These are phyloP conservation scores for Phylloscopus collybita DNA, from an alignment of 2,797 vertebrate species.

Conservation along the genomic window DNA sequence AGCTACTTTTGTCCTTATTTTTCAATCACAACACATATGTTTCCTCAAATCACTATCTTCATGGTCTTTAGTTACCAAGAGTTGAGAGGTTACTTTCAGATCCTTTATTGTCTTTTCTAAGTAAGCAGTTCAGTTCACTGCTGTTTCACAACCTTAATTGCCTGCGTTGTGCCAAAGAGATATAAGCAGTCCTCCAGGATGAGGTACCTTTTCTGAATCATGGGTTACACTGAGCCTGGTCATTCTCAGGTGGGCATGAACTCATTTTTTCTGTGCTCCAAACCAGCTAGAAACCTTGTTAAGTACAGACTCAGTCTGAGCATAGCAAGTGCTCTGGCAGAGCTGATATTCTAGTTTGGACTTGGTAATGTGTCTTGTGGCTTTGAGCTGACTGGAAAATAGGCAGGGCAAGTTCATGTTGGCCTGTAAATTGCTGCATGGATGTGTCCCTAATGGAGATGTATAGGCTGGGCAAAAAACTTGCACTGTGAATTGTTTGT, in stretches of 20 bases:
- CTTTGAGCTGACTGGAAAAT: neutral
- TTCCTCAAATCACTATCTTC: neutral
- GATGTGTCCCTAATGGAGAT: neutral
- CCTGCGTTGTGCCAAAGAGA: neutral
- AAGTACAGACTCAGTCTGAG: neutral
- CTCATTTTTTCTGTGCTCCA: fast-evolving
- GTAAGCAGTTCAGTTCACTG: neutral
- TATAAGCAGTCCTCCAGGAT: neutral
- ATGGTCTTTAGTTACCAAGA: neutral
- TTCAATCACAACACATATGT: neutral
- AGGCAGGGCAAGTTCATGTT: neutral
- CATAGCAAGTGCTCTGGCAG: neutral
- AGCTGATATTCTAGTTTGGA: neutral
- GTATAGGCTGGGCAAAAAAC: neutral
- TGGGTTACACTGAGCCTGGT: neutral
- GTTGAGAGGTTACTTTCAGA: neutral
- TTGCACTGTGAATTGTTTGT: neutral
- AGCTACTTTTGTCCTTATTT: neutral
- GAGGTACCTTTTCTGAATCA: neutral
- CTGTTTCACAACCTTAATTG: neutral
- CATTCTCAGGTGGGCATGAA: neutral
- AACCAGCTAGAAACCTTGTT: neutral
- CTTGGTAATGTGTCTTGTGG: fast-evolving
- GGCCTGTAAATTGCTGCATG: neutral
- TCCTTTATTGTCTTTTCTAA: neutral